Conservation (phyloP, 2,888 invertebrate genomes). For the Drosophila maculinotata region DNA sequence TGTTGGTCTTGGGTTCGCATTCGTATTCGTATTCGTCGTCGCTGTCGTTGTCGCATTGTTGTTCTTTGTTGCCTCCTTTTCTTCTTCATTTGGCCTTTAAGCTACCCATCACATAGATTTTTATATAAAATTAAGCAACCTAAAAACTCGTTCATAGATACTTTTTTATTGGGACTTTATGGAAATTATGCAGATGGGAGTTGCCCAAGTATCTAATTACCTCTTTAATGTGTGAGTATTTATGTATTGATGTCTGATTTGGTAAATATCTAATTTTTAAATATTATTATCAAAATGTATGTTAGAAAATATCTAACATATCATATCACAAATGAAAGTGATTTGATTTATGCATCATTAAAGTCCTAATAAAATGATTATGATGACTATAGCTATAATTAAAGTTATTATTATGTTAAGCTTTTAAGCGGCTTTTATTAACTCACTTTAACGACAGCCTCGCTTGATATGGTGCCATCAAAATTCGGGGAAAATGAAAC, state of each 20-base stretch:
- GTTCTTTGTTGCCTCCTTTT: slow-evolving; percentile 50
- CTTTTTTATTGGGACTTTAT: background rate
- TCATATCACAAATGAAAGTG: slow-evolving; percentile 16
- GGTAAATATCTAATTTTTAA: slow-evolving; percentile 10
- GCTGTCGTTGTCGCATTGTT: slow-evolving; percentile 26
- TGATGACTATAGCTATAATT: background rate
- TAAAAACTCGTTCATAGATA: slow-evolving; percentile 29
- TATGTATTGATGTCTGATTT: background rate
- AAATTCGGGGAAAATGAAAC: no score
- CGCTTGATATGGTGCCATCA: no score
- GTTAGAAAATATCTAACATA: background rate
- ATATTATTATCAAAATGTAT: slow-evolving; percentile 24
- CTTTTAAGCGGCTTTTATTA: no score
- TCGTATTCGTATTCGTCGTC: slow-evolving; percentile 25
- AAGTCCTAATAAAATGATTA: background rate
- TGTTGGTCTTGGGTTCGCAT: slow-evolving; percentile 38
- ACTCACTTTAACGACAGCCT: no score
- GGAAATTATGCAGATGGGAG: slow-evolving; percentile 40
- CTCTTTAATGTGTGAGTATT: slow-evolving; percentile 34
- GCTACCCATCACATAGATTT: slow-evolving; percentile 66
- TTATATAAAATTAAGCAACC: slow-evolving; percentile 52
- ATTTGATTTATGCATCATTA: slow-evolving; percentile 19
- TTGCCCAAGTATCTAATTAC: slow-evolving; percentile 50
- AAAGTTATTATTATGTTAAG: no score
- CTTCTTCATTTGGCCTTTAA: slow-evolving; percentile 51